Evolutionary conservation across 1,140 invertebrate species (phyloP), one percentile per base, ranked within the genome.

Genomic region (Drosophila novamexicana): DNA sequence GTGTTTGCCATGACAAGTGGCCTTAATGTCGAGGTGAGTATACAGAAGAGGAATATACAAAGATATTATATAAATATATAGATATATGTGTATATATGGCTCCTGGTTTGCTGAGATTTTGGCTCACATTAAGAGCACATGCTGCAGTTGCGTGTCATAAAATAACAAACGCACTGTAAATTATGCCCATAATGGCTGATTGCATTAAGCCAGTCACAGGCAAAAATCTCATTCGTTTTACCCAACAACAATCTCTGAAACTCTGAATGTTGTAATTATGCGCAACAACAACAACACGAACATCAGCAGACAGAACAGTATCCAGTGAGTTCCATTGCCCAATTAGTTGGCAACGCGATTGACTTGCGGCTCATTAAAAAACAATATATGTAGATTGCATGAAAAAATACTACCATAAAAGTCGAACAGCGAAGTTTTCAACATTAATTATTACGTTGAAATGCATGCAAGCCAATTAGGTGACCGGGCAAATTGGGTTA

Each of bases 21-120:
- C 39, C 95, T 96, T 59, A 93, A 95, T 81, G 95, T 96, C 42
- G 95, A 96, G 89, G 96, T 96, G 92, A 96, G 95, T 96, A 67
- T 40, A 32, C n/a, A 34, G 8, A 44, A 54, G 39, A 53, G 12
- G 22, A 50, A 16, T 45, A 7, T 6, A 57, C 14, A 45, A 22
- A 18, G 10, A 9, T 49, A 12, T 29, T 29, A 32, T 58, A 8
- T 34, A 16, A 18, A 45, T 50, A 18, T 42, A 14, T 63, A 54
- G 16, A 10, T 44, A 9, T n/a, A 52, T 39, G n/a, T 56, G 7
- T 53, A 6, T 45, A 34, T 34, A 40, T 47, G 50, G 10, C 29
- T 7, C 32, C 7, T 40, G 18, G 39, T 8, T 29, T 42, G 18
- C 40, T 14, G 22, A 32, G 39, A n/a, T 12, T 42, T 57, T 68